Evolutionary conservation across 2,888 invertebrate species (phyloP).

Genomic region (Scrobipalpa costella): DNA sequence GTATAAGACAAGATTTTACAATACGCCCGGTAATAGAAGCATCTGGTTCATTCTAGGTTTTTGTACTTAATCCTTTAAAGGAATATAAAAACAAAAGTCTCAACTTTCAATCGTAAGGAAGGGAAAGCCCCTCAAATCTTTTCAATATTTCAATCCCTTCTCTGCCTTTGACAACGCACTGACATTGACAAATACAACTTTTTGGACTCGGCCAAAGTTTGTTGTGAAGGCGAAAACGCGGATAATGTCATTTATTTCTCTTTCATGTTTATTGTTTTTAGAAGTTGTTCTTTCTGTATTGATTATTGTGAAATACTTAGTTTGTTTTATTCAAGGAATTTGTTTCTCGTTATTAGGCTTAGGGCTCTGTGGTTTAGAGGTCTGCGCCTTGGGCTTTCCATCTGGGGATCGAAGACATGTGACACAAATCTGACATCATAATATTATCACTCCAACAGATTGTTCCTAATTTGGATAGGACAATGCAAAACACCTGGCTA

Average conservation of each 20-base stretch:
- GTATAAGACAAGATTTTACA: no score
- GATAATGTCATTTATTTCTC: slow-evolving; percentile 2
- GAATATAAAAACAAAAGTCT: neutral
- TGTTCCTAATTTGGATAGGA: no score
- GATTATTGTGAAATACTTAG: neutral
- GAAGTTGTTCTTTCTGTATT: neutral
- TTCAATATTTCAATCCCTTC: slow-evolving; percentile 14
- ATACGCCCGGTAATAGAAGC: no score
- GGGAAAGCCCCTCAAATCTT: neutral
- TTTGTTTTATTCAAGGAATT: neutral
- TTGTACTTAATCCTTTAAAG: neutral
- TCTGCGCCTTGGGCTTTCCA: no score
- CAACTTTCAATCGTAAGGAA: slow-evolving; percentile 3
- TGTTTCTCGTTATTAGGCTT: no score
- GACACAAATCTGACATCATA: no score
- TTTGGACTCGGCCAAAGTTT: slow-evolving; percentile 13
- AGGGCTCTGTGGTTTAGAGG: neutral
- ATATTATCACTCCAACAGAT: no score
- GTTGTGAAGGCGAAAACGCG: slow-evolving; percentile 1
- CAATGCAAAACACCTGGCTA: no score
- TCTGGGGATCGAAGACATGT: no score
- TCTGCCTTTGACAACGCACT: slow-evolving; percentile 17
- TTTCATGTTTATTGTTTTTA: neutral
- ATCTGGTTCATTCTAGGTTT: no score
- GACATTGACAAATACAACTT: slow-evolving; percentile 22